A percentile compares a stretch with the other conserved stretches of the same genome.
phyloP scores from a whole-genome alignment of 2,113 vertebrate species.

The Heterochromis multidens region DNA sequence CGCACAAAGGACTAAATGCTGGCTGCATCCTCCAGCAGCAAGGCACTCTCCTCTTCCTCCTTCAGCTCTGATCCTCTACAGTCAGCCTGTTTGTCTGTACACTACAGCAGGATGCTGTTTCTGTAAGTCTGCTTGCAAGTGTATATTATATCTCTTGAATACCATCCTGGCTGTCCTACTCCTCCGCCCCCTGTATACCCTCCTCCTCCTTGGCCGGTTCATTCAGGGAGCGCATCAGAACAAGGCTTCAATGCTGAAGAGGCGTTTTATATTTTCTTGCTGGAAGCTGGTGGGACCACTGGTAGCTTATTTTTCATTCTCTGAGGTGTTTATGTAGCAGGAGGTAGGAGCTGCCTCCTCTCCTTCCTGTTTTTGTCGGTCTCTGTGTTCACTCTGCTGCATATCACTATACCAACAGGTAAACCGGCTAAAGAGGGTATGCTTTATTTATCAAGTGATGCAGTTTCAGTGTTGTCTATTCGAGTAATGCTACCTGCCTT shows the following conservation, averaged over 20 bases:
- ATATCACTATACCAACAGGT: constrained; percentile 58
- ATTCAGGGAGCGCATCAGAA: constrained; percentile 48
- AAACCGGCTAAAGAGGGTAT: constrained; percentile 35
- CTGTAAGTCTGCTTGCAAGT: constrained; percentile 14
- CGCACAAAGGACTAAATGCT: constrained; percentile 65
- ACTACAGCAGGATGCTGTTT: constrained; percentile 17
- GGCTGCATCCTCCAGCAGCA: constrained; percentile 46
- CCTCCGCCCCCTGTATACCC: constrained; percentile 28
- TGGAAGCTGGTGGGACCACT: constrained; percentile 17
- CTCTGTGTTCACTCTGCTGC: background rate
- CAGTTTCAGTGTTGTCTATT: background rate
- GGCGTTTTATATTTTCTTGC: background rate
- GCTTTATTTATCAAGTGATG: constrained; percentile 11
- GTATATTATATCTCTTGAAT: constrained; percentile 36
- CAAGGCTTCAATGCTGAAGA: constrained; percentile 22
- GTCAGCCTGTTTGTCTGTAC: background rate
- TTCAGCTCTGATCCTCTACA: constrained; percentile 19
- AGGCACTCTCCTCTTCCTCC: constrained; percentile 17
- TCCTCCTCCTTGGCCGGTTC: constrained; percentile 35
- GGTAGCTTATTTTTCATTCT: background rate
- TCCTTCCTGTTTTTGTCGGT: constrained; percentile 5
- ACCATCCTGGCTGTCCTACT: constrained; percentile 25
- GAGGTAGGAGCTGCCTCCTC: constrained; percentile 23
- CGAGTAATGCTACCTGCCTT: background rate
- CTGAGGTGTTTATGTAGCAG: constrained; percentile 32